Percentiles rank a stretch among this genome's conserved stretches.
phyloP scores from a whole-genome alignment of 2,888 invertebrate species.

The Agriopis leucophaearia region DNA sequence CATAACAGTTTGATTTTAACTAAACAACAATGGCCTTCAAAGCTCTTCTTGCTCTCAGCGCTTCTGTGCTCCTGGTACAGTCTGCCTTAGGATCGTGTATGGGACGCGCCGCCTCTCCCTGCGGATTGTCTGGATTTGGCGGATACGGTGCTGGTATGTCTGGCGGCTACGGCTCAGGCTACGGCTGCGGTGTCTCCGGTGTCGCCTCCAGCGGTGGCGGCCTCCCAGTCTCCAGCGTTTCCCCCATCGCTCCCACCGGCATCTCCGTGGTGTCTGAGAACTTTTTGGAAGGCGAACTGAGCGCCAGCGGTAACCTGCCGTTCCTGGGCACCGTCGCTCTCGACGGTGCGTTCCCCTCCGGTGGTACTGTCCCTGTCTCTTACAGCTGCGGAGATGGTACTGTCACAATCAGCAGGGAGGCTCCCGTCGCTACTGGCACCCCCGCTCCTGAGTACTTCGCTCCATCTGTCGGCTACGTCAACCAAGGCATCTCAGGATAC shows the following conservation, averaged over 20 bases:
- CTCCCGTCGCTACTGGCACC: constrained; percentile 37
- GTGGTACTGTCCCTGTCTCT: constrained; percentile 50
- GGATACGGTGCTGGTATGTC: constrained; percentile 32
- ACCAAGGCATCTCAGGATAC: constrained; percentile 29
- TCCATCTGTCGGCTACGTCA: no score
- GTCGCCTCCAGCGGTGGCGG: constrained; percentile 47
- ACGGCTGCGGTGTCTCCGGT: constrained; percentile 33
- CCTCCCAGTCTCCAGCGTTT: constrained; percentile 48
- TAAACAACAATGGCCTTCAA: constrained; percentile 31
- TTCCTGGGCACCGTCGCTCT: constrained; percentile 54
- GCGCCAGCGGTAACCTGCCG: constrained; percentile 58
- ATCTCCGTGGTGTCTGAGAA: constrained; percentile 62
- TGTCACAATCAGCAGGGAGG: constrained; percentile 41
- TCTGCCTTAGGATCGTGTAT: constrained; percentile 13
- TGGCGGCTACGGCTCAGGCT: constrained; percentile 26
- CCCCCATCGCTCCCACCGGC: constrained; percentile 56
- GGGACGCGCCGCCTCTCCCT: neutral
- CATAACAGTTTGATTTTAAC: constrained; percentile 13
- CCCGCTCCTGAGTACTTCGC: constrained; percentile 20
- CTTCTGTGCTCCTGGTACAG: constrained; percentile 36
- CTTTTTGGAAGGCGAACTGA: constrained; percentile 54
- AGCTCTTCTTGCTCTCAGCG: constrained; percentile 31
- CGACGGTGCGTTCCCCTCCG: constrained; percentile 56
- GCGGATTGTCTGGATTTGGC: neutral
- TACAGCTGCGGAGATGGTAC: constrained; percentile 53